Conservation (phyloP, 1,140 invertebrate genomes). For the Lamellibrachia luymesi region DNA sequence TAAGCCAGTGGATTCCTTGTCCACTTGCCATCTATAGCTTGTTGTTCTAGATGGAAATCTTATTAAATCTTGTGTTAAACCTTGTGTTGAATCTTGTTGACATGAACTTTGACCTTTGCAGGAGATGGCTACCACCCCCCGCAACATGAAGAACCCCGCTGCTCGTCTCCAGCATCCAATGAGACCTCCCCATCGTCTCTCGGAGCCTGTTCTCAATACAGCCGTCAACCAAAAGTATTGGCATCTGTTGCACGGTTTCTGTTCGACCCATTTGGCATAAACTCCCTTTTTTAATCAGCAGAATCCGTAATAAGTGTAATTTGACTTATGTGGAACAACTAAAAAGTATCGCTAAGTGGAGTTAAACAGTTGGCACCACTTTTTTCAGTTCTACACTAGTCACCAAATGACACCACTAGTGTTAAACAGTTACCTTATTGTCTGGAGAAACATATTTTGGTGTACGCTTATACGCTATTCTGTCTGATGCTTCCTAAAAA, state of each 20-base stretch:
- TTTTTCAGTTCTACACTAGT: too few species aligned
- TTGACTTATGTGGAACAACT: too few species aligned
- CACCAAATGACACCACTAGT: too few species aligned
- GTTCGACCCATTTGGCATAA: too few species aligned
- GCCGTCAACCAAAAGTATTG: background rate
- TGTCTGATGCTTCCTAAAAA: too few species aligned
- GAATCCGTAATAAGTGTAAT: too few species aligned
- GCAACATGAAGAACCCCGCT: background rate
- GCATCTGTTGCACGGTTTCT: background rate
- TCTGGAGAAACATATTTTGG: too few species aligned
- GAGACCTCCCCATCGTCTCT: conserved; percentile 23
- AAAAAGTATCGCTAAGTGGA: too few species aligned
- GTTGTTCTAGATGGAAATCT: background rate
- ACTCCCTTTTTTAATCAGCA: too few species aligned
- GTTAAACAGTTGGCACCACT: too few species aligned
- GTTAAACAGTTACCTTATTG: too few species aligned
- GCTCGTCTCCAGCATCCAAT: conserved; percentile 12
- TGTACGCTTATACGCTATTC: too few species aligned
- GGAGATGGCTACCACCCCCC: background rate
- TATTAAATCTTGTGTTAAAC: conserved; percentile 3
- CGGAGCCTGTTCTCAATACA: background rate
- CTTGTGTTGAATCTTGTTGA: conserved; percentile 1
- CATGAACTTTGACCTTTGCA: conserved; percentile 6
- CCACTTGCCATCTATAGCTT: background rate
- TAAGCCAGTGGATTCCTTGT: background rate